A percentile compares a stretch with the other conserved stretches of the same genome.
Evolutionary conservation across 2,888 invertebrate genomes (phyloP).

Genomic region (Drosophila borborema): DNA sequence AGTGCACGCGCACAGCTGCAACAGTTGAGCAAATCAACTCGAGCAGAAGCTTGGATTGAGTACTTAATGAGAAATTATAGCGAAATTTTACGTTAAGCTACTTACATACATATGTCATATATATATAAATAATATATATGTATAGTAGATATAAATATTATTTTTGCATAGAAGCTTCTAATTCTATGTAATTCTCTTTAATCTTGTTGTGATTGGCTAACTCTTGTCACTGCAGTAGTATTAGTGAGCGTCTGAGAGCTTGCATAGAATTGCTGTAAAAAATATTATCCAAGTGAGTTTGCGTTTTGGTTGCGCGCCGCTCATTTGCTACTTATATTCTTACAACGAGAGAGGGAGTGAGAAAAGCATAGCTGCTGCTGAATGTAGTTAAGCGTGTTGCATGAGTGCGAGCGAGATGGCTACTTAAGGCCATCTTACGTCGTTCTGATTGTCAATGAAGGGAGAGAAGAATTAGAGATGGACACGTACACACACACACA

Average conservation of each 20-base stretch:
- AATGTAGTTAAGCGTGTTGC: background rate
- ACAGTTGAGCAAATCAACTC: constrained; percentile 23
- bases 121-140: too few relatives aligned
- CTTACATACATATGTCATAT: too few relatives aligned
- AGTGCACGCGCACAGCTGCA: constrained; percentile 6
- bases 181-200: background rate
- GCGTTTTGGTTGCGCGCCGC: background rate
- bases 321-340: background rate
- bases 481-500: background rate
- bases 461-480: background rate
- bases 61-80: too few relatives aligned
- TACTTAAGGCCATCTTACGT: background rate
- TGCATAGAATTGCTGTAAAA: background rate
- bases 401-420: background rate
- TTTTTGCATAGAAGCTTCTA: too few relatives aligned
- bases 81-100: too few relatives aligned
- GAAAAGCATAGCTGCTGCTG: background rate
- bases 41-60: background rate
- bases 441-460: background rate
- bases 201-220: background rate
- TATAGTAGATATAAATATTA: too few relatives aligned
- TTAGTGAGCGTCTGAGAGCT: background rate
- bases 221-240: background rate
- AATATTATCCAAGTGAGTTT: background rate
- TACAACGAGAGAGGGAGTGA: background rate